Percentiles rank a stretch among this genome's conserved stretches.
phyloP scores from a whole-genome alignment of 2,113 vertebrate genomes.

The Clarias magur region DNA sequence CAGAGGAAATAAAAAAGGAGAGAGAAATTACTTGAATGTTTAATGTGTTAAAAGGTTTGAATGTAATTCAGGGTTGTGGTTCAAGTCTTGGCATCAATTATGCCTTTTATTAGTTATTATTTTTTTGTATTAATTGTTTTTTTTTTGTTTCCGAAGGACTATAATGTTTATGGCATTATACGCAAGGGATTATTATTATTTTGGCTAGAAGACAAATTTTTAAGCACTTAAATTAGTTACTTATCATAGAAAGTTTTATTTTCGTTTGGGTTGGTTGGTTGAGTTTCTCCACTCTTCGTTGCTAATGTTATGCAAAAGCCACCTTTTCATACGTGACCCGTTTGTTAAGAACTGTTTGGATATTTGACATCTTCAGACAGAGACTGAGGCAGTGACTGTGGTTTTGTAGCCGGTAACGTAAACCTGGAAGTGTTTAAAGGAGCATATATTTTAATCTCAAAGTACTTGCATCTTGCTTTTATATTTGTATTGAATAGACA shows the following conservation, averaged over 20 bases:
- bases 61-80: conserved; percentile 13
- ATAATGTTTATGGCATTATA: conserved; percentile 21
- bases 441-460: conserved; percentile 52
- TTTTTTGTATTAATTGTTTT: neutral
- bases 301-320: conserved; percentile 38
- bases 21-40: conserved; percentile 1
- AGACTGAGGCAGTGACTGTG: neutral
- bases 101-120: neutral
- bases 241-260: conserved; percentile 13
- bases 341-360: conserved; percentile 15
- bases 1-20: neutral
- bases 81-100: conserved; percentile 4
- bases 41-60: conserved; percentile 19
- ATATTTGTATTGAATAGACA: conserved; percentile 56
- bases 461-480: conserved; percentile 50
- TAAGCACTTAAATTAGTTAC: conserved; percentile 50
- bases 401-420: conserved; percentile 38
- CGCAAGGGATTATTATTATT: conserved; percentile 21
- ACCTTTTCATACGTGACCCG: neutral
- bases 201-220: conserved; percentile 26
- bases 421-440: conserved; percentile 38
- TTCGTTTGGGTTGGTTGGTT: conserved; percentile 13
- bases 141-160: conserved; percentile 18
- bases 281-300: conserved; percentile 13
- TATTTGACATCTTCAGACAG: neutral